Percentiles rank a stretch among this genome's conserved stretches.
phyloP scores from a whole-genome alignment of 2,888 invertebrate species.

The Sminthurides aquaticus region DNA sequence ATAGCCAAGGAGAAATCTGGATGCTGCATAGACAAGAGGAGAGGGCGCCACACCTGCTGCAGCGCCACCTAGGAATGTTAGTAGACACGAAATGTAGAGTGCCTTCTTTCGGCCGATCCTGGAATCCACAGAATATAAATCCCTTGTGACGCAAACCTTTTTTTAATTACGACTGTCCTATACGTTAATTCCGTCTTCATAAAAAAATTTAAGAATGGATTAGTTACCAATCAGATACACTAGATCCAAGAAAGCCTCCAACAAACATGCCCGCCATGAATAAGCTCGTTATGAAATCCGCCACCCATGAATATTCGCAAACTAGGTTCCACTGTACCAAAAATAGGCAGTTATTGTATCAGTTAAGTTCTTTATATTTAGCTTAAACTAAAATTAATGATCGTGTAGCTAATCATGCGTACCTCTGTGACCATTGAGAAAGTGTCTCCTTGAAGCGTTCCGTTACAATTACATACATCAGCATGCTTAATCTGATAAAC shows the following conservation, averaged over 20 bases:
- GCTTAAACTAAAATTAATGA: too few species aligned
- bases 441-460: too few species aligned
- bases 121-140: not conserved
- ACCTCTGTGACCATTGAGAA: too few species aligned
- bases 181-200: not conserved
- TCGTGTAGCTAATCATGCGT: too few species aligned
- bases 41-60: conserved; percentile 30
- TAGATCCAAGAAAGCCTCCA: conserved; percentile 24
- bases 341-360: too few species aligned
- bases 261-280: conserved; percentile 29
- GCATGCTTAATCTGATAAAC: not conserved
- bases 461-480: too few species aligned
- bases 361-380: too few species aligned
- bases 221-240: conserved; percentile 25
- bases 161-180: not conserved
- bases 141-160: not conserved
- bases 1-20: conserved; percentile 30
- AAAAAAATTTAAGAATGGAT: too few species aligned
- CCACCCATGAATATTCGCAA: conserved; percentile 26
- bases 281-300: conserved; percentile 31
- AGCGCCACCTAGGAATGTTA: conserved; percentile 30
- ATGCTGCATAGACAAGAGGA: conserved; percentile 24
- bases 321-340: conserved; percentile 33
- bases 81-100: conserved; percentile 27
- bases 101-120: conserved; percentile 32